Evolutionary conservation across 2,113 vertebrate species (phyloP), one percentile per base, ranked within the genome.

Genomic region (Cyprinodon brontotheroides): DNA sequence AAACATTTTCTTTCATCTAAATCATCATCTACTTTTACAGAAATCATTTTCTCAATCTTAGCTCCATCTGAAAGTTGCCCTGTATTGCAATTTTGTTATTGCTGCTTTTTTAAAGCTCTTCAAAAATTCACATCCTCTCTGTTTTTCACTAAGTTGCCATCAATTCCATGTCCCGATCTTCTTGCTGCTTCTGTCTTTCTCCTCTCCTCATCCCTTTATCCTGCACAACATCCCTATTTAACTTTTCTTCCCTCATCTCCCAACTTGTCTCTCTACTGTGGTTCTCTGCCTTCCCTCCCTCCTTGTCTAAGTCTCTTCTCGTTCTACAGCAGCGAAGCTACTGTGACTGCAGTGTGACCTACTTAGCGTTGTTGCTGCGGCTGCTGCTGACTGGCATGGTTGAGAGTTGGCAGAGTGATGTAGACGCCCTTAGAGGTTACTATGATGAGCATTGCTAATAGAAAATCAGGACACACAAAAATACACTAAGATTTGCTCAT

Each of bases 341-440:
- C 74, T 70, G 72, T 72, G 79, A 85, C 88, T 90, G 91, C 87
- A 89, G 88, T 82, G 84, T 92, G 91, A 92, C 91, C 91, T 92
- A 92, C 89, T 92, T 92, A 91, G 87, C 74, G 4, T 48, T 61
- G 66, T 74, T 77, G 87, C 83, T 82, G 74, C 76, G 70, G 81
- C 77, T 72, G 74, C 75, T 81, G 86, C 84, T 86, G 77, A 88
- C 87, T 92, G 87, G 89, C 88, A 84, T 73, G 76, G 88, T 59
- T 45, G 69, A 83, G 81, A 81, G 82, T 77, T 89, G 89, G 88
- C 83, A 79, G 74, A 70, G 83, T 76, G 73, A 86, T 75, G 79
- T 68, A 79, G 74, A 81, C 59, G 87, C 70, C 77, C 61, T n/a
- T 69, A 75, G 73, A 88, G 84, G 80, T 62, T 81, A 47, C 82